A percentile compares a stretch with the other conserved stretches of the same genome.
These are phyloP conservation scores for Palythoa grandis DNA, from an alignment of 92 coral and sea anemone genomes.

Conservation along the genomic window DNA sequence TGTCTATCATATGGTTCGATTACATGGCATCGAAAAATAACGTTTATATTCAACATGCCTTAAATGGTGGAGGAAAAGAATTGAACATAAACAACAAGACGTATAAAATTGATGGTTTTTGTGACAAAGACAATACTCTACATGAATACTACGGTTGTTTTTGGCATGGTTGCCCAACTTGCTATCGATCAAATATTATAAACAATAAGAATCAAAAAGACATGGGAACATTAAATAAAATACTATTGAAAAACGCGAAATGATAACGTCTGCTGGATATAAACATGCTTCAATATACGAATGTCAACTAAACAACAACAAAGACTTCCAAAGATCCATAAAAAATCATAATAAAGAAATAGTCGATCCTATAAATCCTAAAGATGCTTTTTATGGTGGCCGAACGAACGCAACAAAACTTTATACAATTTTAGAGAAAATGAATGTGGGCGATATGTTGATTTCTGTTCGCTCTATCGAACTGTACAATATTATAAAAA, in stretches of 20 bases:
- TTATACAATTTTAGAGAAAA: too few species aligned
- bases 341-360: too few species aligned
- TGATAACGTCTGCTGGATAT: neutral
- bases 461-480: neutral
- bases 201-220: neutral
- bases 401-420: neutral
- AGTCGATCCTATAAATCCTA: neutral
- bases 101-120: too few species aligned
- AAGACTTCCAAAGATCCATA: neutral
- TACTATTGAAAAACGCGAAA: neutral
- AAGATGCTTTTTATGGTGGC: neutral
- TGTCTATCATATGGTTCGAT: too few species aligned
- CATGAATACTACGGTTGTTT: too few species aligned
- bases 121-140: too few species aligned
- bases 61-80: too few species aligned
- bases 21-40: too few species aligned
- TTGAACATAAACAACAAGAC: too few species aligned
- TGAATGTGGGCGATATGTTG: neutral
- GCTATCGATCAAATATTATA: too few species aligned
- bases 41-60: too few species aligned
- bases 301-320: neutral
- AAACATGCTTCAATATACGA: neutral
- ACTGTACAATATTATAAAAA: neutral
- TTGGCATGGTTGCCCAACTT: too few species aligned
- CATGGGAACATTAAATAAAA: neutral